Base-by-base conservation (phyloP, 2,797 vertebrate genomes). In the Aphelocoma californica region DNA sequence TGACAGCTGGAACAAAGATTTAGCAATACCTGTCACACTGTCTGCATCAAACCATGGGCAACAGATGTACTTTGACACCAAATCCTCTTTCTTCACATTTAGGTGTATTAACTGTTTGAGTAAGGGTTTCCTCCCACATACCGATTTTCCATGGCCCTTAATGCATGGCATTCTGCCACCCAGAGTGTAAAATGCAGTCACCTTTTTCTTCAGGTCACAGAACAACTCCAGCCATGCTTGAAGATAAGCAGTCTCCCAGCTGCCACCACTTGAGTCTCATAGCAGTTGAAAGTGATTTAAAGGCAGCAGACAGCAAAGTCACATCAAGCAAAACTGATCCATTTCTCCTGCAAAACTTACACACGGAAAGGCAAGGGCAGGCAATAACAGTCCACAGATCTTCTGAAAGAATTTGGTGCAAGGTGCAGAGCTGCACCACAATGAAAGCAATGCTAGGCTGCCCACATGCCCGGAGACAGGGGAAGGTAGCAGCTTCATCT, bases 71-170 rank as follows among this genome's bases (percentile, higher is more conserved):
- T 75, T 85, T 31, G 54, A 94, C 80, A 92, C 26, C 48, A 92
- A 88, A 92, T 79, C 93, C 64, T 83, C 91, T 90, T 95, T 88
- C 79, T 94, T 82, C 70, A 64, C 48, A 20, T 88, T 72, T 66
- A 90, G 70, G 24, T 94, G 54, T 60, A 94, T 91, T 94, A 91
- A 88, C 58, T 36, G 14, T 74, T 87, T 36, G 75, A 83, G 51
- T 28, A 83, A 79, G 40, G 21, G 38, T 62, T 94, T 79, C 84
- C 70, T 81, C 89, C 89, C 70, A 94, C 80, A 32, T 47, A 81
- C 56, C n/a, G 66, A 10, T 61, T 69, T 86, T 69, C 70, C 61
- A 2, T 13, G 2, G 7, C 44, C 56, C 18, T 72, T 66, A 83
- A 69, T 29, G 8, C 45, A 12, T 45, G 54, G 74, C 53, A 61